Evolutionary conservation across 1,140 invertebrate species (phyloP), one percentile per base, ranked within the genome.

Genomic region (Papilio dardanus): DNA sequence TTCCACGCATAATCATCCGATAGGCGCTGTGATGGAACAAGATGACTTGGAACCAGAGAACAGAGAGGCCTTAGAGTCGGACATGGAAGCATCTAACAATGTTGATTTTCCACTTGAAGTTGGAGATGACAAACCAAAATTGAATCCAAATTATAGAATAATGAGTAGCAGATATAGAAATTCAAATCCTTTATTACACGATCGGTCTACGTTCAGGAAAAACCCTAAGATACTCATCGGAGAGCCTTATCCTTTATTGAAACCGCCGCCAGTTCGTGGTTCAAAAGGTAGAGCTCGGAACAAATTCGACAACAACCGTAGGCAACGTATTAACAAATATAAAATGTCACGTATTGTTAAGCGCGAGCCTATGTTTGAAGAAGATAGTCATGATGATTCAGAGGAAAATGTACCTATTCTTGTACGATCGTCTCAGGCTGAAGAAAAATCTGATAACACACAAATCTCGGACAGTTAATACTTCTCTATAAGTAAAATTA

Each of bases 21-120:
- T 94, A 66, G 93, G 93, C 19, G 90, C 93, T 28, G 92, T 94
- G 5, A 85, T 93, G 54, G 93, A 94, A 73, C 86, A 92, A 82
- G 90, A 88, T 69, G 86, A 89, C 40, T 75, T 82, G 66, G 74
- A 77, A 50, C 86, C 80, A 74, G 85, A 79, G 31, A 79, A 84
- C 19, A 91, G 90, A 76, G 76, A 75, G 10, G 83, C 31, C 35
- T 76, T 77, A 28, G 79, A 78, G 37, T 46, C 82, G 33, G 89
- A 89, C 30, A 73, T 84, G 58, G 81, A 83, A 31, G 86, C 77
- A 33, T 76, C 82, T 37, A 82, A 77, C 62, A 85, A 87, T 24
- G 87, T 92, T 24, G 65, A n/a, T n/a, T 65, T 80, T 54, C 46
- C 79, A 71, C 74, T 77, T 10, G 85, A 79, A 78, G 81, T 80